Conservation (phyloP, 2,888 invertebrate genomes). For the Agapostemon virescens region DNA sequence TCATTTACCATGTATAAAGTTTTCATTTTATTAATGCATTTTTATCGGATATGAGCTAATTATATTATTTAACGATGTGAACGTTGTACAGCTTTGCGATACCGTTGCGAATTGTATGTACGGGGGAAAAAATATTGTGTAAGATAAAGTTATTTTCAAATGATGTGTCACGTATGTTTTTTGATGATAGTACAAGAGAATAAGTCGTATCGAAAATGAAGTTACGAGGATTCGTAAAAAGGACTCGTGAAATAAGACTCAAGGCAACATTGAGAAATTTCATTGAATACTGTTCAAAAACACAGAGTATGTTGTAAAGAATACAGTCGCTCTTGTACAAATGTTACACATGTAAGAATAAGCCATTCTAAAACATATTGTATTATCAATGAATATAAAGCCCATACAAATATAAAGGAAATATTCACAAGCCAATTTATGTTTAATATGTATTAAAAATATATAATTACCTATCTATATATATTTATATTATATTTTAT, state of each 20-base stretch:
- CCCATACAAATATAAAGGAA: constrained; percentile 76
- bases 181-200: constrained; percentile 8
- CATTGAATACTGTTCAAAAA: constrained; percentile 68
- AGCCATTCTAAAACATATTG: constrained; percentile 66
- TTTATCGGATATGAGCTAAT: constrained; percentile 19
- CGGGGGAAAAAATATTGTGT: constrained; percentile 19
- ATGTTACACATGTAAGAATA: constrained; percentile 67
- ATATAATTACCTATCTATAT: constrained; percentile 68
- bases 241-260: constrained; percentile 51
- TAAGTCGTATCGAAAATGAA: neutral
- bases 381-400: constrained; percentile 71
- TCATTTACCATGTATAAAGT: constrained; percentile 20
- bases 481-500: constrained; percentile 16
- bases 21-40: constrained; percentile 21
- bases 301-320: constrained; percentile 67
- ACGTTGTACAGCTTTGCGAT: constrained; percentile 25
- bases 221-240: constrained; percentile 29
- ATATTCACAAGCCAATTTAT: constrained; percentile 74
- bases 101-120: constrained; percentile 17
- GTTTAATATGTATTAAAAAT: constrained; percentile 75
- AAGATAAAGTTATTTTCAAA: constrained; percentile 41
- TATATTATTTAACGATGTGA: constrained; percentile 35
- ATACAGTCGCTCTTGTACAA: constrained; percentile 68
- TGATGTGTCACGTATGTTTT: constrained; percentile 4
- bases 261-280: constrained; percentile 57